Evolutionary conservation across 2,113 vertebrate genomes (phyloP).

Genomic region (Campylomormyrus numenius): DNA sequence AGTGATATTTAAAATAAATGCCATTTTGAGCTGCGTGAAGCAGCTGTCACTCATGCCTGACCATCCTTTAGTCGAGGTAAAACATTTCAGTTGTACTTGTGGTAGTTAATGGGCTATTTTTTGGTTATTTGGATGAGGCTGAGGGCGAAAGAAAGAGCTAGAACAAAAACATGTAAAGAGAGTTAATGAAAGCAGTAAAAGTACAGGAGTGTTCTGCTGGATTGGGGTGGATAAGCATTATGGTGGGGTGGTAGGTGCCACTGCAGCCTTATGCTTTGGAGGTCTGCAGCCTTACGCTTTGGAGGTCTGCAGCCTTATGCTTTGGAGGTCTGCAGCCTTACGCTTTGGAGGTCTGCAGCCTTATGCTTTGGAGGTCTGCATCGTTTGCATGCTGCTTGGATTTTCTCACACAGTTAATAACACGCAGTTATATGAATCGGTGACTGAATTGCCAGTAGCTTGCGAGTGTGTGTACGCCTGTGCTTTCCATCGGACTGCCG

Average conservation of each 20-base stretch:
- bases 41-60: constrained; percentile 2
- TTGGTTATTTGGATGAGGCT: neutral
- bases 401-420: neutral
- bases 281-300: too few relatives aligned
- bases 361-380: neutral
- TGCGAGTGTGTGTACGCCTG: neutral
- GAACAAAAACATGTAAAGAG: neutral
- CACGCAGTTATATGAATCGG: neutral
- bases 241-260: neutral
- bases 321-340: neutral
- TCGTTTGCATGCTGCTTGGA: neutral
- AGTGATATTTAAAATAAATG: constrained; percentile 13
- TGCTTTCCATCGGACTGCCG: neutral
- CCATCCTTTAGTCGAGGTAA: neutral
- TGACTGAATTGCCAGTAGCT: neutral
- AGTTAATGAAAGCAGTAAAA: neutral
- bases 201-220: neutral
- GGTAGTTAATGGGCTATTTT: neutral
- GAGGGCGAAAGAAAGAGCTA: neutral
- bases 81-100: neutral
- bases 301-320: neutral
- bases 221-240: neutral
- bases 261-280: neutral
- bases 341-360: too few relatives aligned
- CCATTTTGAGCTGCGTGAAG: constrained; percentile 7